Conservation (phyloP, 2,888 invertebrate species). For the Lasioglossum calceatum region DNA sequence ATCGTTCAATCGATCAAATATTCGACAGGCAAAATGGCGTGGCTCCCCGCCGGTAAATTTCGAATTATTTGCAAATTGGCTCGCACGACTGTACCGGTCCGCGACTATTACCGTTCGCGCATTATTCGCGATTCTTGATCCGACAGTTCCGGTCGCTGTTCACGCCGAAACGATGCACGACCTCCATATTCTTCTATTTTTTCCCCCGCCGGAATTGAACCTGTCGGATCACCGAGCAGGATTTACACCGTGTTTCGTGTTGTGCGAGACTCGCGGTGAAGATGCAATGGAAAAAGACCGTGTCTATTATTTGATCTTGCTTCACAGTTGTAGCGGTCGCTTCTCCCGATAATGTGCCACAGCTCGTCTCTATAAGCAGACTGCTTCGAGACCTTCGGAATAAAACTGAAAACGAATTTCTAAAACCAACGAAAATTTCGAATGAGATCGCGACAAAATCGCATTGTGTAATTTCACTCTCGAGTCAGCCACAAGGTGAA, state of each 20-base stretch:
- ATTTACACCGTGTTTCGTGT: not conserved
- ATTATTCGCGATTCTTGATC: constrained; percentile 53
- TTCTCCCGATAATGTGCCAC: not conserved
- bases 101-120: constrained; percentile 37
- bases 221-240: not conserved
- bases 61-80: constrained; percentile 55
- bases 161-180: constrained; percentile 13
- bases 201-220: not conserved
- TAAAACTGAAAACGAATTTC: not conserved
- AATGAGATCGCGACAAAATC: not conserved
- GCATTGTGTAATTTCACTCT: not conserved
- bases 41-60: constrained; percentile 43
- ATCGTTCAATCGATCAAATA: constrained; percentile 48
- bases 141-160: constrained; percentile 30
- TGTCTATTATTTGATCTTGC: not conserved
- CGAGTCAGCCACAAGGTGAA: not conserved
- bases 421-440: not conserved
- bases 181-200: not conserved
- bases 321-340: not conserved
- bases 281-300: not conserved
- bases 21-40: constrained; percentile 48
- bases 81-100: constrained; percentile 36
- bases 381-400: not conserved
- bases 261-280: not conserved
- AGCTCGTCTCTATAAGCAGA: not conserved